Evolutionary conservation across 1,140 invertebrate genomes (phyloP).

Genomic region (Cataglyphis hispanica): DNA sequence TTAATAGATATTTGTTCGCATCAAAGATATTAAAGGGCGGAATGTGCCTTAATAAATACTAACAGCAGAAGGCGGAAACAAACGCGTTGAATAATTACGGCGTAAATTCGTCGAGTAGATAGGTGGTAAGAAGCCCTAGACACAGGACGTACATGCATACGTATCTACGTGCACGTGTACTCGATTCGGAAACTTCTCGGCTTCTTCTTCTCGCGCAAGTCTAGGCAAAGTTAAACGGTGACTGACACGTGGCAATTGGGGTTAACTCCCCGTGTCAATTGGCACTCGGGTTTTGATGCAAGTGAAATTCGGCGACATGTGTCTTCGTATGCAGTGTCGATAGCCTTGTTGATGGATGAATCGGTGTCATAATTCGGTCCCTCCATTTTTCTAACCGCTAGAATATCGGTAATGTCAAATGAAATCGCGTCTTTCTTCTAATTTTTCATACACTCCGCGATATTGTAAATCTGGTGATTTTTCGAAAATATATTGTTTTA

Average conservation of each 20-base stretch:
- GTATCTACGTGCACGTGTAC: neutral
- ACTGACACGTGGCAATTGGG: slow-evolving; percentile 77
- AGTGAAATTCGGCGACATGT: slow-evolving; percentile 31
- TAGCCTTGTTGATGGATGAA: neutral
- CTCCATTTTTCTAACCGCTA: slow-evolving; percentile 21
- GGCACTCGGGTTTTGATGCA: slow-evolving; percentile 71
- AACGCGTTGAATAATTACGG: slow-evolving; percentile 54
- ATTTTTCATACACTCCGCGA: neutral
- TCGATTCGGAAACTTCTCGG: neutral
- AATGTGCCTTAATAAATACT: slow-evolving; percentile 56
- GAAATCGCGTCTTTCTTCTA: neutral
- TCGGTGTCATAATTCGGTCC: slow-evolving; percentile 23
- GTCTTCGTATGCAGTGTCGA: slow-evolving; percentile 6
- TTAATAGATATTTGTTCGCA: slow-evolving; percentile 62
- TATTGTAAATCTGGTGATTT: neutral
- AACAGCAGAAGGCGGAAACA: slow-evolving; percentile 55
- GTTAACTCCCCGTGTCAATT: slow-evolving; percentile 83
- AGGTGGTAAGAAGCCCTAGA: slow-evolving; percentile 22
- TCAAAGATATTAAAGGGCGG: slow-evolving; percentile 58
- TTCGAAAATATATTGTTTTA: neutral
- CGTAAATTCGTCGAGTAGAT: slow-evolving; percentile 37
- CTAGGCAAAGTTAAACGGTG: slow-evolving; percentile 73
- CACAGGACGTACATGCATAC: neutral
- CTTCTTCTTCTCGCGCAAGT: neutral
- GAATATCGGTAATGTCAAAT: neutral